Evolutionary conservation across 2,888 invertebrate species (phyloP).

Genomic region (Diarsia dahlii): DNA sequence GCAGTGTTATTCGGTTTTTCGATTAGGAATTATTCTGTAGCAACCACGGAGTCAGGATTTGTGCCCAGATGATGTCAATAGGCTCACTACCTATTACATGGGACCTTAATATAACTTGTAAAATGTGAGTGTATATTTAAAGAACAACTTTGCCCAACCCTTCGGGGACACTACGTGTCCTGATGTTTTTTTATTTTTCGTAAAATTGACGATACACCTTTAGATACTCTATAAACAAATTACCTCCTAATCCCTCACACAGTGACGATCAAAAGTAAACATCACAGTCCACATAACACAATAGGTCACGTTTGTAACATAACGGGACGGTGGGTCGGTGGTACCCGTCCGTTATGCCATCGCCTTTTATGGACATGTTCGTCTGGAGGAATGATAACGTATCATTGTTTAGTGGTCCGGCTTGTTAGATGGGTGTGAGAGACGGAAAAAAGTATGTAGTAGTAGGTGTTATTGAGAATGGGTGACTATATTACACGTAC

Average conservation of each 20-base stretch:
- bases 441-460: neutral
- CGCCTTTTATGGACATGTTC: constrained; percentile 41
- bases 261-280: constrained; percentile 10
- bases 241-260: neutral
- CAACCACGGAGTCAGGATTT: too few relatives aligned
- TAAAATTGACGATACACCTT: constrained; percentile 2
- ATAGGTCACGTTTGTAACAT: constrained; percentile 28
- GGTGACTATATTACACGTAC: too few relatives aligned
- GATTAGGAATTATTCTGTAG: too few relatives aligned
- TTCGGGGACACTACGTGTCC: too few relatives aligned
- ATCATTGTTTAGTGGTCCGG: constrained; percentile 14
- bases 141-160: too few relatives aligned
- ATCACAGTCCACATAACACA: constrained; percentile 31
- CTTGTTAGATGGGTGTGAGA: constrained; percentile 10
- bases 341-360: constrained; percentile 39
- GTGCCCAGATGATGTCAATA: too few relatives aligned
- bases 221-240: neutral
- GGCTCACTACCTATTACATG: too few relatives aligned
- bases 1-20: too few relatives aligned
- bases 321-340: constrained; percentile 28
- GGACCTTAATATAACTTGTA: too few relatives aligned
- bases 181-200: too few relatives aligned
- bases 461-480: too few relatives aligned
- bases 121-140: too few relatives aligned
- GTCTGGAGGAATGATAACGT: constrained; percentile 28